These are phyloP conservation scores for Dendrocopos noguchii DNA, from an alignment of 2,113 vertebrate species.

Conservation along the genomic window DNA sequence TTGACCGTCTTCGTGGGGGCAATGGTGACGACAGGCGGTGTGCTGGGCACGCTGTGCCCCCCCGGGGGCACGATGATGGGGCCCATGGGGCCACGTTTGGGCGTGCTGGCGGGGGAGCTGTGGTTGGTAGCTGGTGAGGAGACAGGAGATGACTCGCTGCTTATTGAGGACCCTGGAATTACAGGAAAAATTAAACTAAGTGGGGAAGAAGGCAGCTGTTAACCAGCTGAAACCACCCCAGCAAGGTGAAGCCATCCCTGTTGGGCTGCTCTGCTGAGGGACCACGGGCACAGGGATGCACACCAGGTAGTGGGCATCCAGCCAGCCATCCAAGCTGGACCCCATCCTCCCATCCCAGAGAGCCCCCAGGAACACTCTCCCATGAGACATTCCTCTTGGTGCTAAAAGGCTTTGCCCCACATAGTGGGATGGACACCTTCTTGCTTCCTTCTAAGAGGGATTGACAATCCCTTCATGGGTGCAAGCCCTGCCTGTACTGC, in stretches of 20 bases:
- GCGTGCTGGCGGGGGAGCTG: slow-evolving; percentile 96
- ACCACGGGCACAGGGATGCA: neutral
- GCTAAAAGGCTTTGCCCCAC: neutral
- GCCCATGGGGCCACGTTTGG: slow-evolving; percentile 94
- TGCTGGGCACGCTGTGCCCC: slow-evolving; percentile 95
- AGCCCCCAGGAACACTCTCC: neutral
- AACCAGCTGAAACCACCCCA: fast-evolving
- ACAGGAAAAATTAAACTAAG: neutral
- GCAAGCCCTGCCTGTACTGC: neutral
- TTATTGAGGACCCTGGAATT: slow-evolving; percentile 91
- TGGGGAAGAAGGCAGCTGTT: neutral
- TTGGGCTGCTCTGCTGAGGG: fast-evolving
- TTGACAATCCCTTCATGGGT: neutral
- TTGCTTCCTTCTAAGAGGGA: neutral
- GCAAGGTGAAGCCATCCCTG: neutral
- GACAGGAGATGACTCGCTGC: slow-evolving; percentile 96
- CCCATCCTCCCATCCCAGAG: neutral
- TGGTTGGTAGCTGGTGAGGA: slow-evolving; percentile 98
- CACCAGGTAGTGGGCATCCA: fast-evolving
- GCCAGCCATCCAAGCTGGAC: neutral
- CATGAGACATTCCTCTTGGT: neutral
- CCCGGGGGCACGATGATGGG: slow-evolving; percentile 91
- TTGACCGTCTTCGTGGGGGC: slow-evolving; percentile 98
- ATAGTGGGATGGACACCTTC: fast-evolving
- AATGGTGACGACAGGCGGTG: slow-evolving; percentile 97